These are phyloP conservation scores for Tachystola acroxantha DNA, from an alignment of 2,888 invertebrate genomes.

Conservation along the genomic window DNA sequence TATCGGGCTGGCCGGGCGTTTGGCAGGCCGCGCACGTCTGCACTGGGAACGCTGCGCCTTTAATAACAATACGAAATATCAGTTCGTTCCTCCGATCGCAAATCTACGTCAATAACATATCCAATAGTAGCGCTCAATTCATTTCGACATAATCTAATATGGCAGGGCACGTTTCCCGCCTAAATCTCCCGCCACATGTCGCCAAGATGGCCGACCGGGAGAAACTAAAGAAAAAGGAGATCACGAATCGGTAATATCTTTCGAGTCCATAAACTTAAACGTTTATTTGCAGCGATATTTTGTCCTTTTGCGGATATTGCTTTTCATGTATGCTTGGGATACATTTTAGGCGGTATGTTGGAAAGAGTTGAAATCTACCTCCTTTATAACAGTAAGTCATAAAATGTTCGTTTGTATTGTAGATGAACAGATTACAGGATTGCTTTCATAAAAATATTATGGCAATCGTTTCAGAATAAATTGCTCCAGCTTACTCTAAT, in stretches of 20 bases:
- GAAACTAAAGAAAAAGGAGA: constrained; percentile 75
- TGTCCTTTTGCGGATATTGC: constrained; percentile 75
- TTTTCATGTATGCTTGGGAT: constrained; percentile 53
- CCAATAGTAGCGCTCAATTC: constrained; percentile 77
- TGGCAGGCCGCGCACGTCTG: constrained; percentile 63
- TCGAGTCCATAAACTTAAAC: constrained; percentile 77
- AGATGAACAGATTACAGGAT: too few species aligned
- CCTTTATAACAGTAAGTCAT: not conserved
- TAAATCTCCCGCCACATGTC: constrained; percentile 78
- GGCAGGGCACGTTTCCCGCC: constrained; percentile 75
- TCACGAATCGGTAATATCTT: constrained; percentile 79
- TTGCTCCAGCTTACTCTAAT: too few species aligned
- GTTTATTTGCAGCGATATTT: constrained; percentile 78
- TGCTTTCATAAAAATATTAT: too few species aligned
- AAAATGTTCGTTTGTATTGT: too few species aligned
- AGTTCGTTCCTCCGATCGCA: constrained; percentile 78
- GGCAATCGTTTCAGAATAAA: too few species aligned
- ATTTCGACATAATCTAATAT: constrained; percentile 77
- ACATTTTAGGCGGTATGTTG: constrained; percentile 1
- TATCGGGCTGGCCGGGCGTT: constrained; percentile 47
- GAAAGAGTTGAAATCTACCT: not conserved
- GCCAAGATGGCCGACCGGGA: constrained; percentile 75
- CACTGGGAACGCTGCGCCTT: constrained; percentile 57
- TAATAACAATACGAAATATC: constrained; percentile 79
- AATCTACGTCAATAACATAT: constrained; percentile 79